Conservation (phyloP, 2,797 vertebrate genomes). For the Anas georgica region DNA sequence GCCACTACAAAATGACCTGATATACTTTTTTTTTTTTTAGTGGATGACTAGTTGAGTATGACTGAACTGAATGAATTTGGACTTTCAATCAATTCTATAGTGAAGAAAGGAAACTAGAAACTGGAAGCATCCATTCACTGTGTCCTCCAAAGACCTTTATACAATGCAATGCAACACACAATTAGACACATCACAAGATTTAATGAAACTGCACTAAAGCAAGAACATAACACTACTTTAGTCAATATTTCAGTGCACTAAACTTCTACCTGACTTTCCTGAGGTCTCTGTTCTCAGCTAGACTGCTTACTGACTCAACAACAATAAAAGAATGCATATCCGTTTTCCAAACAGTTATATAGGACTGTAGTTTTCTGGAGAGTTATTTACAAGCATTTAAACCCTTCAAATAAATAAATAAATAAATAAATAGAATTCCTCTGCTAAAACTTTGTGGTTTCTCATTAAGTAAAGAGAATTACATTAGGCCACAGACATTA, state of each 20-base stretch:
- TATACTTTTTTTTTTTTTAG: not conserved
- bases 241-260: not conserved
- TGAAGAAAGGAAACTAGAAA: not conserved
- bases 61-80: not conserved
- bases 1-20: not conserved
- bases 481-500: not conserved
- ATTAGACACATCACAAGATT: not conserved
- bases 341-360: not conserved
- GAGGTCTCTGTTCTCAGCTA: not conserved
- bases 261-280: not conserved
- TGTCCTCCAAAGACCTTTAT: not conserved
- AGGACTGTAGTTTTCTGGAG: not conserved
- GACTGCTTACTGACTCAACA: no score
- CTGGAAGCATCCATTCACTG: not conserved
- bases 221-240: not conserved
- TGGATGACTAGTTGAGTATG: not conserved
- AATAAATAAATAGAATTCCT: not conserved
- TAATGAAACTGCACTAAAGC: not conserved
- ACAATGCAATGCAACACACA: not conserved
- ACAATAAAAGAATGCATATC: not conserved
- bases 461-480: slow-evolving; percentile 1
- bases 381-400: slow-evolving; percentile 2
- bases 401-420: not conserved
- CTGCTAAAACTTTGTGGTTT: not conserved
- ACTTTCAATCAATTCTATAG: not conserved